phyloP scores from a whole-genome alignment of 2,888 invertebrate genomes.

The Hololepta plana region DNA sequence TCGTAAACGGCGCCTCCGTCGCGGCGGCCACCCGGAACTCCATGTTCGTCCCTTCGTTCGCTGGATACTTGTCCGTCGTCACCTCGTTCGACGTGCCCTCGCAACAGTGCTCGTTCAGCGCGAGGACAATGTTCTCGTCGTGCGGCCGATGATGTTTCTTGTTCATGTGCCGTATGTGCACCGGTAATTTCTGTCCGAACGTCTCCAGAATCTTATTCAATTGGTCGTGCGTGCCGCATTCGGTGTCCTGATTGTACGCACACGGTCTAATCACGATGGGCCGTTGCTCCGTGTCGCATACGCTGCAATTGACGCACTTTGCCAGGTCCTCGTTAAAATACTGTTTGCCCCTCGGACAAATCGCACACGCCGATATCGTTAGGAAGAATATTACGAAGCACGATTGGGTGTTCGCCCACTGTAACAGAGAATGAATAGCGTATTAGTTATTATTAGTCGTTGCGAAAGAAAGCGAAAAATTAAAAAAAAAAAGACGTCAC shows the following conservation, averaged over 20 bases:
- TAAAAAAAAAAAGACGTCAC: too few relatives aligned
- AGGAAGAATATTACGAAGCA: too few relatives aligned
- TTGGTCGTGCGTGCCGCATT: constrained; percentile 51
- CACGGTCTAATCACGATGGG: constrained; percentile 51
- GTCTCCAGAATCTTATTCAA: constrained; percentile 11
- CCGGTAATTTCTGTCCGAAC: constrained; percentile 9
- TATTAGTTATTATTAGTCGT: too few relatives aligned
- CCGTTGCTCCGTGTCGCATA: constrained; percentile 35
- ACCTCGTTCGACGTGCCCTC: constrained; percentile 26
- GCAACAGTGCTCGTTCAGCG: constrained; percentile 2
- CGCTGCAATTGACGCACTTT: constrained; percentile 50
- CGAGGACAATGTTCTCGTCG: constrained; percentile 11
- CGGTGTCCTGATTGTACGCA: constrained; percentile 54
- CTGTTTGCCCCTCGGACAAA: constrained; percentile 38
- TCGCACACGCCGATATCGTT: too few relatives aligned
- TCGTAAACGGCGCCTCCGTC: constrained; percentile 25
- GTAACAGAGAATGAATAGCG: too few relatives aligned
- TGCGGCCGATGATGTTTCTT: constrained; percentile 15
- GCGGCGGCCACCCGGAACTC: constrained; percentile 4
- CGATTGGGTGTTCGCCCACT: too few relatives aligned
- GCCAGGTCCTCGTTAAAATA: constrained; percentile 51
- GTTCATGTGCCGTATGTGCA: constrained; percentile 13
- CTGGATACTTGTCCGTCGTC: constrained; percentile 18
- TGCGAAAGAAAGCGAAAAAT: too few relatives aligned
- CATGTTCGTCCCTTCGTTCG: constrained; percentile 3